Evolutionary conservation across 1,140 invertebrate genomes (phyloP).

Genomic region (Leguminivora glycinivorella): DNA sequence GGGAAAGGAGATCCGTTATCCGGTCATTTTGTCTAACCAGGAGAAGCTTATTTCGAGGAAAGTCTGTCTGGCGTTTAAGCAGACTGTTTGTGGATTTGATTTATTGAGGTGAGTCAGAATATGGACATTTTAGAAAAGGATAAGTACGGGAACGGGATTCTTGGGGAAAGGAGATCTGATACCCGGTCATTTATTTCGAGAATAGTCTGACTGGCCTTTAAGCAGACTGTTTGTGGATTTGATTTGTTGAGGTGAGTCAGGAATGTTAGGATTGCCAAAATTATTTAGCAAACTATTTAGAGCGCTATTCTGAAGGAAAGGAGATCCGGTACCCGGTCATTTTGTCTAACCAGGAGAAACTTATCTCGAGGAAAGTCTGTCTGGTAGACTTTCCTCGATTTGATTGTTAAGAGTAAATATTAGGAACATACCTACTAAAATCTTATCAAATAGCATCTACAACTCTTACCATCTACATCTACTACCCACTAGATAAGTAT

Average conservation of each 20-base stretch:
- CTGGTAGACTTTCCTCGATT: slow-evolving; percentile 99
- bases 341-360: slow-evolving; percentile 97
- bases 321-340: slow-evolving; percentile 99
- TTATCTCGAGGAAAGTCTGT: slow-evolving; percentile 98
- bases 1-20: slow-evolving; percentile 99
- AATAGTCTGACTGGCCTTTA: slow-evolving; percentile 98
- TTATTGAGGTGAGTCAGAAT: slow-evolving; percentile 86
- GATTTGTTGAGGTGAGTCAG: neutral
- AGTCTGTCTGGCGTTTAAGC: slow-evolving; percentile 98
- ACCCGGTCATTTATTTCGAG: slow-evolving; percentile 99
- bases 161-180: slow-evolving; percentile 99
- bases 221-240: slow-evolving; percentile 99
- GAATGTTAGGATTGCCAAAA: too few relatives aligned
- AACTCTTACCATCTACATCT: too few relatives aligned
- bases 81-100: slow-evolving; percentile 99
- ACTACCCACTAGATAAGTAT: too few relatives aligned
- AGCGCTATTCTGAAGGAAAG: slow-evolving; percentile 98
- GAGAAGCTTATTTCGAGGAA: slow-evolving; percentile 99
- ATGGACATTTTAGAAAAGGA: too few relatives aligned
- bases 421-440: too few relatives aligned
- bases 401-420: slow-evolving; percentile 87
- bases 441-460: too few relatives aligned
- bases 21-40: slow-evolving; percentile 97
- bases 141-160: slow-evolving; percentile 99
- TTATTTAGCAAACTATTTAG: slow-evolving; percentile 76